phyloP scores from a whole-genome alignment of 2,797 vertebrate genomes.

The Oreortyx pictus region DNA sequence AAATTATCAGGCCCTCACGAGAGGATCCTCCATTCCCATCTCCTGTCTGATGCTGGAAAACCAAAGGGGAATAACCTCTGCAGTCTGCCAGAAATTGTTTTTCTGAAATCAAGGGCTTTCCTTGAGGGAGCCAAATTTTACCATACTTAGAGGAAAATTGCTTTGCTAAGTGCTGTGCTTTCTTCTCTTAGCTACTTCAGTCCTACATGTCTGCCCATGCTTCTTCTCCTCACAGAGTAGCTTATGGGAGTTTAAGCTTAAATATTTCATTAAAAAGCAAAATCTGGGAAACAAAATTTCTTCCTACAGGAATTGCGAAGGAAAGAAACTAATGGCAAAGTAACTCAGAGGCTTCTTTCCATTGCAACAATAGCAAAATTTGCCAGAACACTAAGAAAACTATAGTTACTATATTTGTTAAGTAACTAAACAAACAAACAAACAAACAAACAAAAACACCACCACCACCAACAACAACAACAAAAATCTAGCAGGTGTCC shows the following conservation, averaged over 20 bases:
- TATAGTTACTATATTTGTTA: conserved; percentile 60
- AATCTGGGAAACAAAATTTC: conserved; percentile 24
- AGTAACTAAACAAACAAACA: conserved; percentile 17
- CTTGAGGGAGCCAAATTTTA: conserved; percentile 76
- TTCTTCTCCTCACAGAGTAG: not conserved
- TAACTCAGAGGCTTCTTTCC: conserved; percentile 28
- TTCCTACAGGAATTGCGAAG: conserved; percentile 20
- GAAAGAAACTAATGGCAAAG: conserved; percentile 48
- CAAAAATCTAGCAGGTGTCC: conserved; percentile 67
- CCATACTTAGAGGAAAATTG: conserved; percentile 79
- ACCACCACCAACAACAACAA: too few relatives aligned
- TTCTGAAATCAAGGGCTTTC: conserved; percentile 77
- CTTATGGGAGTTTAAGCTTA: conserved; percentile 44
- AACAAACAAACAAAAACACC: too few relatives aligned
- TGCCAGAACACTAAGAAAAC: conserved; percentile 17
- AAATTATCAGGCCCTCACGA: conserved; percentile 74
- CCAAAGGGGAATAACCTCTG: conserved; percentile 79
- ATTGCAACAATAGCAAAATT: conserved; percentile 56
- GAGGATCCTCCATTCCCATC: conserved; percentile 67
- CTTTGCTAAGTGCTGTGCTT: conserved; percentile 75
- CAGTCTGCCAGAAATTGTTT: conserved; percentile 82
- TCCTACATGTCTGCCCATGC: conserved; percentile 26
- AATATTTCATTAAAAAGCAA: conserved; percentile 62
- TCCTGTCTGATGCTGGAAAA: conserved; percentile 74
- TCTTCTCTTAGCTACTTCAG: conserved; percentile 64